phyloP scores from a whole-genome alignment of 2,113 vertebrate genomes.

The Chamaea fasciata region DNA sequence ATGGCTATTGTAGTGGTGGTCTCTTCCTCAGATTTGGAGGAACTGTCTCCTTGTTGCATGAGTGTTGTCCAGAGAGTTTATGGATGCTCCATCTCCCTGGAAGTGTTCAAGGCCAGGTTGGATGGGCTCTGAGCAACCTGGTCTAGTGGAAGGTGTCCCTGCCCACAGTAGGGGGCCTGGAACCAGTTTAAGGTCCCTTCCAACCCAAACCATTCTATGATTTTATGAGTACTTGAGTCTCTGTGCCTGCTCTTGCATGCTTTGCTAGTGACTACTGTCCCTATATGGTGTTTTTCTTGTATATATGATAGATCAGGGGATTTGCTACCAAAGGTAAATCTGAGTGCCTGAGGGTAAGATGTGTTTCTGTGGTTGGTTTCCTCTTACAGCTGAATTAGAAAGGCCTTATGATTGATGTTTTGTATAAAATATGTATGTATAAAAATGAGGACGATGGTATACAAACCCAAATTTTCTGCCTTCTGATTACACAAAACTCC shows the following conservation, averaged over 20 bases:
- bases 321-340: background rate
- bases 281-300: background rate
- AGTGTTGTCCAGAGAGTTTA: background rate
- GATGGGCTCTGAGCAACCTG: background rate
- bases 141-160: background rate
- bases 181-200: background rate
- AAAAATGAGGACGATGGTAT: background rate
- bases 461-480: background rate
- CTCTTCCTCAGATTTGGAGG: background rate
- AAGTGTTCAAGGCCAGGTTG: background rate
- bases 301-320: background rate
- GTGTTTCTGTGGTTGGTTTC: background rate
- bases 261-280: background rate
- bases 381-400: background rate
- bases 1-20: background rate
- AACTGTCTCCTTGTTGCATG: background rate
- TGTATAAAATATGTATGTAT: background rate
- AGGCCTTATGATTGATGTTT: background rate
- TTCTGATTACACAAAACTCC: background rate
- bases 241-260: background rate
- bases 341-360: background rate
- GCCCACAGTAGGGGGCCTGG: background rate
- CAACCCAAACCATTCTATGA: background rate
- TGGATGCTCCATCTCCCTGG: background rate
- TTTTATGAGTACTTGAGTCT: background rate